Evolutionary conservation across 2,113 vertebrate species (phyloP).

Genomic region (Thamnaconus septentrionalis): DNA sequence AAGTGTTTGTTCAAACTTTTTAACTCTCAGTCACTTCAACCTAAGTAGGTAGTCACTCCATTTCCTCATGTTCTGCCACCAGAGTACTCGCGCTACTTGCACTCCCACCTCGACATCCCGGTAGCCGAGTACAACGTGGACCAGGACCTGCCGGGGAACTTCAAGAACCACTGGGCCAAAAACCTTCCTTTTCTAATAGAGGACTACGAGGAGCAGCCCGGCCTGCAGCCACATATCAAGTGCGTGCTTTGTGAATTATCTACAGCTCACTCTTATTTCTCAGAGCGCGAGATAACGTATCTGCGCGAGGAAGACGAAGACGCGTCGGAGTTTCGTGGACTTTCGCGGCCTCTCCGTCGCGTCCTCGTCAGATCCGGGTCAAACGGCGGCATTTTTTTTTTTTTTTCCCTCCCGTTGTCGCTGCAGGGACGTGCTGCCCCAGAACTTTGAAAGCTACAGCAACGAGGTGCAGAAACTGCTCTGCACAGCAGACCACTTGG

Average conservation of each 20-base stretch:
- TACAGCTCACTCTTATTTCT: background rate
- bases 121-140: slow-evolving; percentile 93
- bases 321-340: no score
- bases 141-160: slow-evolving; percentile 89
- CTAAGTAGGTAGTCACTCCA: background rate
- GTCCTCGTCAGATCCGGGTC: no score
- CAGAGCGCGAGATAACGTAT: no score
- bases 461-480: slow-evolving; percentile 89
- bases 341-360: no score
- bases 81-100: slow-evolving; percentile 97
- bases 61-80: background rate
- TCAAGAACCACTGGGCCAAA: slow-evolving; percentile 98
- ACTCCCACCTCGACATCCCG: slow-evolving; percentile 91
- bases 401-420: background rate
- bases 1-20: background rate
- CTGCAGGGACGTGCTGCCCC: slow-evolving; percentile 90
- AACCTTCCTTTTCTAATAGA: slow-evolving; percentile 96
- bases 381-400: background rate
- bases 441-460: slow-evolving; percentile 93
- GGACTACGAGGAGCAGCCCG: slow-evolving; percentile 97
- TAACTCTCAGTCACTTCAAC: no score
- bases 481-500: slow-evolving; percentile 92
- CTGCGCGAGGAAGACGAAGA: no score
- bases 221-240: slow-evolving; percentile 96
- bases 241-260: slow-evolving; percentile 55